Evolutionary conservation across 2,797 vertebrate species (phyloP).

Genomic region (Valencia hispanica): DNA sequence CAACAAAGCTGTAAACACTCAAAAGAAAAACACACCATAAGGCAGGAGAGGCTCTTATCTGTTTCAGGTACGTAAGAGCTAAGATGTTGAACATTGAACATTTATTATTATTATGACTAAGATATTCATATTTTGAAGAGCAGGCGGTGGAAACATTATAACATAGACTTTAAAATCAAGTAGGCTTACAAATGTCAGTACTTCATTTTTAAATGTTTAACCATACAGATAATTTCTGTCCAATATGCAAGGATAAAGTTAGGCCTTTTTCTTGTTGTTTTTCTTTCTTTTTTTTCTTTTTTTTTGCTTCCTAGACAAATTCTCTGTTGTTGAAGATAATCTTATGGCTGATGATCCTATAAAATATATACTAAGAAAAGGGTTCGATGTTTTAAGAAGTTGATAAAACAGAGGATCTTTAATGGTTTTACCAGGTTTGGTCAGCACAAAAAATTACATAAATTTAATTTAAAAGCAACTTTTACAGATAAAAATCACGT

Average conservation of each 20-base stretch:
- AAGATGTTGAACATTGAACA: background rate
- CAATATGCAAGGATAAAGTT: background rate
- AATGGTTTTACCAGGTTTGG: too few relatives aligned
- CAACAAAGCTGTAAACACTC: constrained; percentile 7
- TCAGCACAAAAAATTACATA: background rate
- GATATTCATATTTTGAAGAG: background rate
- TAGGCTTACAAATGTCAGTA: too few relatives aligned
- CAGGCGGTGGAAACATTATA: too few relatives aligned
- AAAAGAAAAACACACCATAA: constrained; percentile 1
- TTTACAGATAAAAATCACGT: background rate
- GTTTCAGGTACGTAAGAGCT: background rate
- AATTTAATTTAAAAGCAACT: background rate
- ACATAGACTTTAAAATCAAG: too few relatives aligned
- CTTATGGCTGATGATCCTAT: background rate
- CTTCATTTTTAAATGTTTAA: background rate
- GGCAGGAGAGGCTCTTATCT: background rate
- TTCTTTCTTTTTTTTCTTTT: background rate
- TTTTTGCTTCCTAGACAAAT: background rate
- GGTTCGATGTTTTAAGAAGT: background rate
- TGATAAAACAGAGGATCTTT: background rate
- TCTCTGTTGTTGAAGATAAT: background rate
- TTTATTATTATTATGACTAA: background rate
- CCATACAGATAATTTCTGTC: background rate
- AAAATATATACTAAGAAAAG: background rate
- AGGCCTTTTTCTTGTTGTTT: background rate